Evolutionary conservation across 2,113 vertebrate species (phyloP), one percentile per base, ranked within the genome.

Genomic region (Petrocephalus microphthalmus): DNA sequence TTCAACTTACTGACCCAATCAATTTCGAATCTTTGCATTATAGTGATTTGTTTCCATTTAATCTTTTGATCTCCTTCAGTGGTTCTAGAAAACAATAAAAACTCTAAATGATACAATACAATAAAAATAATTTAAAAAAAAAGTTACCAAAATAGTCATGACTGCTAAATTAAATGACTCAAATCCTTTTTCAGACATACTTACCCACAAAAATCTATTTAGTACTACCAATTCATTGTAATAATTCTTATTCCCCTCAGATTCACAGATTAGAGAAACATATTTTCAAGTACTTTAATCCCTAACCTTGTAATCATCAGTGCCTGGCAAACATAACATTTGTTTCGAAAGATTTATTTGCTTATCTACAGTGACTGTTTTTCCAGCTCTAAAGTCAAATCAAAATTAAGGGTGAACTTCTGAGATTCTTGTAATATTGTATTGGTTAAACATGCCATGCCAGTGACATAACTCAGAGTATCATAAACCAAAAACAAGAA

Each of bases 171-270:
- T 93, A 95, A 56, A 57, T 86, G 81, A n/a, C 81, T 71, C 42
- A 52, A 53, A 96, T 96, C 95, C 93, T 90, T 92, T 93, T 93
- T 91, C 92, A 91, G 93, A 94, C 93, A 94, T 94, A 91, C 93
- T 93, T 90, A 92, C 92, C 91, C 90, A 57, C 33, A 93, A 94
- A 94, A 89, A 92, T 93, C 87, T 82, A 92, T 89, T 89, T 60
- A 92, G 93, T 93, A 25, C 19, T 33, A 84, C 81, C 85, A 85
- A 89, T 78, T 67, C 88, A 78, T 81, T 87, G 20, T 33, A 84
- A 89, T 37, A n/a, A 88, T 81, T 25, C 25, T 90, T 89, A 88
- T 88, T 91, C 88, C 92, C 90, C 91, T 87, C 88, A 90, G 85
- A 91, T 91, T 89, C 87, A 94, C 94, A 91, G 94, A 95, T 95